phyloP scores from a whole-genome alignment of 2,888 invertebrate species.

The Harpalus rufipes region DNA sequence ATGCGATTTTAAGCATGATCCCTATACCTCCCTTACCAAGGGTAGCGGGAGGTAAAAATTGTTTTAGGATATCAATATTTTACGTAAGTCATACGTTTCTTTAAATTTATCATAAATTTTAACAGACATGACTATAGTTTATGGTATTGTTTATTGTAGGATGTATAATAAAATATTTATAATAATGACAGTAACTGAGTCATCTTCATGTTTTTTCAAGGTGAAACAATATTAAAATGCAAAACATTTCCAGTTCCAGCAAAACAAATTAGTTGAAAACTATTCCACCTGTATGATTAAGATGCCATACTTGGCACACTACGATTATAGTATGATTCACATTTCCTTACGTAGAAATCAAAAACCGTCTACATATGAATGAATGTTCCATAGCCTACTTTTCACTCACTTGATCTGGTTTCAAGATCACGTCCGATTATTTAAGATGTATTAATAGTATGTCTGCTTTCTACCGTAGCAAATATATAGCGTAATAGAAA shows the following conservation, averaged over 20 bases:
- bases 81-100: too few relatives aligned
- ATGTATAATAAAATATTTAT: conserved; percentile 5
- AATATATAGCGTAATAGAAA: background rate
- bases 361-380: conserved; percentile 34
- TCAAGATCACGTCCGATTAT: conserved; percentile 39
- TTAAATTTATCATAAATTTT: too few relatives aligned
- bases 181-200: conserved; percentile 8
- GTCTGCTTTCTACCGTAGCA: background rate
- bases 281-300: conserved; percentile 41
- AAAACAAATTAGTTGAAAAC: conserved; percentile 23
- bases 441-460: conserved; percentile 15
- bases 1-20: too few relatives aligned
- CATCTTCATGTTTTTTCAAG: conserved; percentile 20
- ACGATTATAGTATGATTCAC: conserved; percentile 38
- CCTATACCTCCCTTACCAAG: too few relatives aligned
- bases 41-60: too few relatives aligned
- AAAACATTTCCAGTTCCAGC: conserved; percentile 1
- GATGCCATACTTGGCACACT: conserved; percentile 11
- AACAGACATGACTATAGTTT: too few relatives aligned
- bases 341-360: conserved; percentile 35
- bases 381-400: conserved; percentile 41
- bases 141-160: background rate
- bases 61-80: too few relatives aligned
- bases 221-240: background rate
- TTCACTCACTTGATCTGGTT: conserved; percentile 25